A percentile compares a stretch with the other conserved stretches of the same genome.
These are phyloP conservation scores for Chaetodon trifasciatus DNA, from an alignment of 2,797 vertebrate species.

Conservation along the genomic window DNA sequence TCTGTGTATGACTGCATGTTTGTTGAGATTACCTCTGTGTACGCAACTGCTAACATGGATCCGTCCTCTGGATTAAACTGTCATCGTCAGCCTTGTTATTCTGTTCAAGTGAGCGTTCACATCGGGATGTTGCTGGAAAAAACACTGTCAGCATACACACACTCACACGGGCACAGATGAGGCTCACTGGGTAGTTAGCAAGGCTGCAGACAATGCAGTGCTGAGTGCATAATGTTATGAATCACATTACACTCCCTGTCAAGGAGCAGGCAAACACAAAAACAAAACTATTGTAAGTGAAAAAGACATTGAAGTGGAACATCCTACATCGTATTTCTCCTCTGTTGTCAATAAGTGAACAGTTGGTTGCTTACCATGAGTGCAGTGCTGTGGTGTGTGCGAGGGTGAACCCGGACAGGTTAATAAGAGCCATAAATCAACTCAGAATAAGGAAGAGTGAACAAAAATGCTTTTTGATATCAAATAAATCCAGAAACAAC, in stretches of 20 bases:
- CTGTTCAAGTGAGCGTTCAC: conserved; percentile 43
- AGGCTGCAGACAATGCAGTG: conserved; percentile 19
- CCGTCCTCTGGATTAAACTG: conserved; percentile 30
- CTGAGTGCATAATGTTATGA: conserved; percentile 10
- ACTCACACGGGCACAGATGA: conserved; percentile 20
- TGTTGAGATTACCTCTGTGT: neutral
- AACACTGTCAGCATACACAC: conserved; percentile 31
- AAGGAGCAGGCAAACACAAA: conserved; percentile 28
- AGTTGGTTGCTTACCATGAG: neutral
- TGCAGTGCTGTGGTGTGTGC: neutral
- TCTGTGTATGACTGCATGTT: neutral
- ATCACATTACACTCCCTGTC: conserved; percentile 23
- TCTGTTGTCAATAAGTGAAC: neutral
- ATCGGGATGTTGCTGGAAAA: conserved; percentile 43
- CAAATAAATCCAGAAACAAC: neutral
- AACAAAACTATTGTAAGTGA: neutral
- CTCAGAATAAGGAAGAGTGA: too few species aligned
- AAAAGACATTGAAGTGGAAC: neutral
- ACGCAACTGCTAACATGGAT: conserved; percentile 16
- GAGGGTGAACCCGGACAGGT: neutral
- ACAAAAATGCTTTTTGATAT: neutral
- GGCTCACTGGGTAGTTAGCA: conserved; percentile 32
- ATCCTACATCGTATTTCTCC: neutral
- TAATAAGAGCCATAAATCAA: neutral
- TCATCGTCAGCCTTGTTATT: conserved; percentile 23